These are phyloP conservation scores for Candoia aspera DNA, from an alignment of 2,113 vertebrate genomes.

Conservation along the genomic window DNA sequence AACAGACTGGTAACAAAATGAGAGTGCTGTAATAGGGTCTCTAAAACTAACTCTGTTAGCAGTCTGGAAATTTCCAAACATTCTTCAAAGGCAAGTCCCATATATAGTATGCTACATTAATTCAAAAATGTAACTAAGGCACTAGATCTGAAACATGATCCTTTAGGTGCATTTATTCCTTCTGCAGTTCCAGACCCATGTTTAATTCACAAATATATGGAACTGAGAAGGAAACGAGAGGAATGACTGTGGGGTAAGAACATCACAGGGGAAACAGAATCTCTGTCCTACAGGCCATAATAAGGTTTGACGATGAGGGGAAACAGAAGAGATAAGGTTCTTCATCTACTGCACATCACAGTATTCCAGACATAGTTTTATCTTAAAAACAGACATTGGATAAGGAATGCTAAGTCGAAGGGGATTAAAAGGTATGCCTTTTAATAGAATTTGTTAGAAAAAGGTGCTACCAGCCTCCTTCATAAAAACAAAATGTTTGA, in stretches of 20 bases:
- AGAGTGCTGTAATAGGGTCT: background rate
- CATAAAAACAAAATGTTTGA: background rate
- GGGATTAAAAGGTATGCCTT: background rate
- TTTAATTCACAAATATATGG: background rate
- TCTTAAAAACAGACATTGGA: background rate
- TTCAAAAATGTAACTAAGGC: background rate
- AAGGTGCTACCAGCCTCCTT: background rate
- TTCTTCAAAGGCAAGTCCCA: background rate
- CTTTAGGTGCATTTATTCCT: background rate
- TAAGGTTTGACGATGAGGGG: background rate
- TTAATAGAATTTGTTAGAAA: background rate
- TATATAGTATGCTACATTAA: background rate
- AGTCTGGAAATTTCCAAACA: background rate
- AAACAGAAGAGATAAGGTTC: background rate
- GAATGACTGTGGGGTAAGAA: background rate
- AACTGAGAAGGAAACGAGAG: background rate
- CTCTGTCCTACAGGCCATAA: background rate
- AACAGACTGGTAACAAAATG: background rate
- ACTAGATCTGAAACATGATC: background rate
- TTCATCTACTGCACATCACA: background rate
- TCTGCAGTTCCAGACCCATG: background rate
- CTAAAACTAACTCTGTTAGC: too few species aligned
- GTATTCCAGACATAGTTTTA: background rate
- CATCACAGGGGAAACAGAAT: background rate
- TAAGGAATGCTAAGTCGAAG: background rate